Conservation (phyloP, 2,888 invertebrate genomes). For the Cybosia mesomella region DNA sequence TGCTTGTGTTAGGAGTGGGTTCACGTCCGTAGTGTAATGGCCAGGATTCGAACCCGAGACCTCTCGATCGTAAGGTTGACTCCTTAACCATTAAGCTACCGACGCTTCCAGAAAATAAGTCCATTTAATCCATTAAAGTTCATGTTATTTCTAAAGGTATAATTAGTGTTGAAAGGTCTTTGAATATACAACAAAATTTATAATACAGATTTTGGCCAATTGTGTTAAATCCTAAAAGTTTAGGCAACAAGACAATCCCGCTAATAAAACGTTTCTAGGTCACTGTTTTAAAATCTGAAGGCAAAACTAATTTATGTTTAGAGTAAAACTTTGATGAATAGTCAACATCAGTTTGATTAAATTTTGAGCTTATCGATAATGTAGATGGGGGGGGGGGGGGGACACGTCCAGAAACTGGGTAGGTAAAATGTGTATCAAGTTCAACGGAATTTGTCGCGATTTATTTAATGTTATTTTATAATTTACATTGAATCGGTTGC, state of each 20-base stretch:
- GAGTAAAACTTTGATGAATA: constrained; percentile 19
- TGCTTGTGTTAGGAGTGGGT: no score
- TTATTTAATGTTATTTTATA: no score
- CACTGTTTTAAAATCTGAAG: constrained; percentile 3
- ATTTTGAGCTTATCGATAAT: constrained; percentile 4
- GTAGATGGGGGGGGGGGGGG: not conserved
- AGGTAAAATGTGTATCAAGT: no score
- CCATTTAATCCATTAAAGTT: not conserved
- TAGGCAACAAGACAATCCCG: not conserved
- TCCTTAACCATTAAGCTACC: no score
- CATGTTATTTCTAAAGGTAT: not conserved
- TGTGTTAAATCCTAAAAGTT: constrained; percentile 11
- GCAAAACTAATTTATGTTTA: constrained; percentile 12
- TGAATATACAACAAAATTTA: not conserved
- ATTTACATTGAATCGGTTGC: no score
- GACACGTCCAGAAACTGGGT: not conserved
- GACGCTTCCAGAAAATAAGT: no score
- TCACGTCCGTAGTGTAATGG: no score
- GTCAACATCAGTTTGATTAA: constrained; percentile 13
- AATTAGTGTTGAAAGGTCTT: not conserved
- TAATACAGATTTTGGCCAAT: not conserved
- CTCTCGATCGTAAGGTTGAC: no score
- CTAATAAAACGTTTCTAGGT: constrained; percentile 1
- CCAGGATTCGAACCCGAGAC: no score
- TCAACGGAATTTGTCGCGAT: no score